Base-by-base conservation (phyloP, 1,140 invertebrate species). In the Megathymus violae region DNA sequence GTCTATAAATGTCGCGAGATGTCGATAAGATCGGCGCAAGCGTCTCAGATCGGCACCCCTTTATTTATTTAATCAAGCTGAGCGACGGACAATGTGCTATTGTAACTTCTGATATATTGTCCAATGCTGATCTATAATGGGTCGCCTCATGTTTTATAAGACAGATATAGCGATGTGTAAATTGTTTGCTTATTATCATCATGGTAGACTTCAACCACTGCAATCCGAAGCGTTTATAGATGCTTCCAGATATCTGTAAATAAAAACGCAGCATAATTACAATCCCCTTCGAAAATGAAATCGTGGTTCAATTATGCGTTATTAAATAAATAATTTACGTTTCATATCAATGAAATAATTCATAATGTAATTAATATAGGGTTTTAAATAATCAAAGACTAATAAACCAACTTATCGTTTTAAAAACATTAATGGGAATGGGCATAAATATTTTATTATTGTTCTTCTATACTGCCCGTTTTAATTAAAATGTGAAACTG, bases 81-180 rank as follows among this genome's bases (percentile, higher is more conserved):
- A 89, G 76, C 82, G 83, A 89, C 82, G 74, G 84, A 90, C 85
- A 90, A 90, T 88, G 85, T 86, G 78, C 83, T 74, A 85, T 90
- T 90, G 88, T 90, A 81, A 66, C 73, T 64, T 68, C 72, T 80
- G 85, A 86, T 89, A 87, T 89, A 86, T 85, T 82, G 82, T 76
- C 61, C 71, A 54, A 54, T 67, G 69, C 59, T 72, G 71, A 79
- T 83, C 79, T 78, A 74, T 78, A 82, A 81, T 83, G 80, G 76
- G 71, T 62, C 69, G 61, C 75, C 73, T 58, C 62, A 74, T 74
- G 74, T 83, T 79, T 76, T 79, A 71, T 67, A 69, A 71, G 64
- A 70, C 48, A 56, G 46, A 63, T 66, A 65, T 59, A 46, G 46
- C 58, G 46, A 62, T 66, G 41, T 52, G 41, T 63, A 54, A 62